Conservation (phyloP, 2,888 invertebrate species). For the Cartodere bifasciata region DNA sequence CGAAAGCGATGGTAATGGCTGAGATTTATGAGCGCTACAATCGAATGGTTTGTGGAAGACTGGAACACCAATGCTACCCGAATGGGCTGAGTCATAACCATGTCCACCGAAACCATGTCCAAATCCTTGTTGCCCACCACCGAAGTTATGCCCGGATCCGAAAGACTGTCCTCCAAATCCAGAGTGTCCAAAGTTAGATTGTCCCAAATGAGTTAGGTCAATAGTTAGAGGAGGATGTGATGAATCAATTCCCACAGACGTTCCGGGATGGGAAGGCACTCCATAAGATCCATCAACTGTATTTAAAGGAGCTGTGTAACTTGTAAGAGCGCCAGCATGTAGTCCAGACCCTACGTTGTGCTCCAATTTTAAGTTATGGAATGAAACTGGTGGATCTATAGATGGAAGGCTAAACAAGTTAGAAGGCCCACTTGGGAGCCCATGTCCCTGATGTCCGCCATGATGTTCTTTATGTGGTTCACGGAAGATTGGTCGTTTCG, state of each 20-base stretch:
- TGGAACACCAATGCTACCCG: conserved; percentile 11
- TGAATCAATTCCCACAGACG: conserved; percentile 21
- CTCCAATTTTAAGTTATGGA: conserved; percentile 36
- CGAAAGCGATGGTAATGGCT: conserved; percentile 26
- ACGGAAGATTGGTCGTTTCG: no score
- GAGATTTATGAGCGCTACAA: conserved; percentile 27
- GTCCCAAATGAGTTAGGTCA: conserved; percentile 22
- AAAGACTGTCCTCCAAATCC: no score
- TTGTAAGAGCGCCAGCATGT: conserved; percentile 33
- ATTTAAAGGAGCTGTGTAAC: conserved; percentile 40
- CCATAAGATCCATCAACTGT: conserved; percentile 41
- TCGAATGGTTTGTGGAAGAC: conserved; percentile 19
- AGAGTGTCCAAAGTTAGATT: no score
- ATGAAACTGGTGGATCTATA: conserved; percentile 36
- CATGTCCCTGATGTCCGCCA: no score
- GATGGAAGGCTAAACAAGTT: conserved; percentile 42
- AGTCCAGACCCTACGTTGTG: no score
- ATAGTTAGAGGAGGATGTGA: conserved; percentile 23
- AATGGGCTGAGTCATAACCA: conserved; percentile 4
- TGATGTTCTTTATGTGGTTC: no score
- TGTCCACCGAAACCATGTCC: conserved; percentile 5
- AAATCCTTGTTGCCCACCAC: conserved; percentile 11
- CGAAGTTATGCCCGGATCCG: conserved; percentile 11
- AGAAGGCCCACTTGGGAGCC: no score
- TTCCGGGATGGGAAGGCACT: conserved; percentile 26